These are phyloP conservation scores for Neodiprion virginianus DNA, from an alignment of 1,140 invertebrate species.

Conservation along the genomic window DNA sequence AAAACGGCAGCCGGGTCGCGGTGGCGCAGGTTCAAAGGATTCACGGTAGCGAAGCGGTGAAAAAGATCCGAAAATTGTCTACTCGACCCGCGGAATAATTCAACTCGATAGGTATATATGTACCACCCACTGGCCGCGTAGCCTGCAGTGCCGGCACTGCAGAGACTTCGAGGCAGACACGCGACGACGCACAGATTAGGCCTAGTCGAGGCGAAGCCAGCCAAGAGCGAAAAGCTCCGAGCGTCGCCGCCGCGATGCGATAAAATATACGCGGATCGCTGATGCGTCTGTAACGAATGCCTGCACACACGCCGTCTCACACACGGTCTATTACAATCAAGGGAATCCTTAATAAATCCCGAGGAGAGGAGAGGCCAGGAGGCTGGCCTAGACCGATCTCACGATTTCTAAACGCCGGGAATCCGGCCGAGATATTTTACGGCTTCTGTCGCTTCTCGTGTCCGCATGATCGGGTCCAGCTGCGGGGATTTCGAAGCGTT, in stretches of 20 bases:
- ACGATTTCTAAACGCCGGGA: not conserved
- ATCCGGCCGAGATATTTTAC: not conserved
- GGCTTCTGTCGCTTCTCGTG: not conserved
- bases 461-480: too few species aligned
- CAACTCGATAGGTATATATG: too few species aligned
- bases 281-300: not conserved
- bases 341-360: slow-evolving; percentile 1
- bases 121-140: too few species aligned
- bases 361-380: not conserved
- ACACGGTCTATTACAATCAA: not conserved
- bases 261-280: not conserved
- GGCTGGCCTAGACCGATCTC: not conserved
- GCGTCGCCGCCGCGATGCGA: not conserved
- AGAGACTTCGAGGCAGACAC: not conserved
- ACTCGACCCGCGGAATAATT: not conserved
- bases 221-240: not conserved
- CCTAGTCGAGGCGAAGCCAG: not conserved
- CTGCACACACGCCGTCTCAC: not conserved
- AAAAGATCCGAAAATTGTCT: not conserved
- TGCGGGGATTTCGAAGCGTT: too few species aligned
- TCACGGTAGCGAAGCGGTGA: not conserved
- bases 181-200: not conserved
- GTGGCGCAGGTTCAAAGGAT: not conserved
- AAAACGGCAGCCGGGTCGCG: too few species aligned
- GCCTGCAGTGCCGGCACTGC: not conserved